A percentile compares a stretch with the other conserved stretches of the same genome.
These are phyloP conservation scores for Dendrocincla tyrannina DNA, from an alignment of 2,797 vertebrate genomes.

Conservation along the genomic window DNA sequence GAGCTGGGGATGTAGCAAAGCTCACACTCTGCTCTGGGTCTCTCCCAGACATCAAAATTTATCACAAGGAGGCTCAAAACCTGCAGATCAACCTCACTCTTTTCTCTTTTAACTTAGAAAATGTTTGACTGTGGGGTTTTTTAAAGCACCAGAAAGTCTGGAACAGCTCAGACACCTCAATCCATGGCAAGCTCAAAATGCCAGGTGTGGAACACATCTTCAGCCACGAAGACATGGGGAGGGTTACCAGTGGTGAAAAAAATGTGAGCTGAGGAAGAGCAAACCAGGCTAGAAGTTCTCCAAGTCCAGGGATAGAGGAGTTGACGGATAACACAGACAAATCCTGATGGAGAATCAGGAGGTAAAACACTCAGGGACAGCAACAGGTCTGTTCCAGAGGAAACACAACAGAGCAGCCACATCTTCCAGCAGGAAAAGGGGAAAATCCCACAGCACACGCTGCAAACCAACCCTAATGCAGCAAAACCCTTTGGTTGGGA, in stretches of 20 bases:
- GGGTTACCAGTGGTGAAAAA: not conserved
- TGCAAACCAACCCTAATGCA: fast-evolving
- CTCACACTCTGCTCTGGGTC: not conserved
- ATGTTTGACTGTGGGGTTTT: too few relatives aligned
- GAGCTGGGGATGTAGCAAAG: not conserved
- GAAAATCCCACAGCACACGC: fast-evolving
- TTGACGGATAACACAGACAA: not conserved
- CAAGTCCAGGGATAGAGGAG: fast-evolving
- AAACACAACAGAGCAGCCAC: not conserved
- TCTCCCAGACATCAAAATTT: not conserved
- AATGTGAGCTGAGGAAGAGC: fast-evolving
- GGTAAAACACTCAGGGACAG: not conserved
- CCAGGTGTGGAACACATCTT: not conserved
- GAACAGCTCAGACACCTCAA: fast-evolving
- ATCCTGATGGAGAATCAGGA: not conserved
- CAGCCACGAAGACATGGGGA: not conserved
- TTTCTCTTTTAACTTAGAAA: not conserved
- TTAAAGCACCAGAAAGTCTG: fast-evolving
- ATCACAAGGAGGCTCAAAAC: not conserved
- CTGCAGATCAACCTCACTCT: fast-evolving
- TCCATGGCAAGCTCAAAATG: not conserved
- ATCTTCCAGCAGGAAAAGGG: not conserved
- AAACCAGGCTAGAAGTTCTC: not conserved
- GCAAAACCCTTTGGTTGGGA: not conserved
- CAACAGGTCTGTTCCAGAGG: too few relatives aligned